These are phyloP conservation scores for Phrynosoma blainvillii DNA, from an alignment of 2,113 vertebrate genomes.

Conservation along the genomic window DNA sequence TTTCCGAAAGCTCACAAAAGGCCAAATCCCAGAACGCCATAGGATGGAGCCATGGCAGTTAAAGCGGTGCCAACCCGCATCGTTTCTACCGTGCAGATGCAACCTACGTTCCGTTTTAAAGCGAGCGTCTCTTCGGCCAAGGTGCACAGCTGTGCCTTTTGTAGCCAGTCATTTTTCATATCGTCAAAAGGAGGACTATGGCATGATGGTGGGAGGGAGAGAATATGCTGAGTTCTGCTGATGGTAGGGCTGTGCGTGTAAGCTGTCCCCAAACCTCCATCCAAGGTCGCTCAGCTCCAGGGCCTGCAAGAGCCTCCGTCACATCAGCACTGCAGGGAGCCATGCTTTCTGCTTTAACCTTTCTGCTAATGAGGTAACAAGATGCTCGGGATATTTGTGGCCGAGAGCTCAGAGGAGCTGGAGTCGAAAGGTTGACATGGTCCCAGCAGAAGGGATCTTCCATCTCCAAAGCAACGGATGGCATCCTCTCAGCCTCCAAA, in stretches of 20 bases:
- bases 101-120: too few species aligned
- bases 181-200: too few species aligned
- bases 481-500: neutral
- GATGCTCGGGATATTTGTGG: conserved; percentile 43
- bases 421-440: conserved; percentile 19
- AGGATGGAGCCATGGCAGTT: too few species aligned
- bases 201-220: too few species aligned
- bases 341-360: conserved; percentile 38
- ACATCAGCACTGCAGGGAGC: conserved; percentile 12
- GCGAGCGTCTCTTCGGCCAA: neutral
- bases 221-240: neutral
- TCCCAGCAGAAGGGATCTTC: neutral
- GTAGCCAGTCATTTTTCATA: neutral
- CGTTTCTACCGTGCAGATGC: too few species aligned
- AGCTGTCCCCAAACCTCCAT: neutral
- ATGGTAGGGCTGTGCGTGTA: neutral
- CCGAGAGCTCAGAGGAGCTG: accelerated
- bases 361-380: conserved; percentile 51
- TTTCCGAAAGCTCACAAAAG: too few species aligned
- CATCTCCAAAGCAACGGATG: neutral
- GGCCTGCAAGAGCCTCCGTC: conserved; percentile 30
- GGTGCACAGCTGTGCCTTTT: neutral
- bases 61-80: too few species aligned
- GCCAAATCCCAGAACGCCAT: too few species aligned
- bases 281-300: neutral